Evolutionary conservation across 2,888 invertebrate genomes (phyloP), one percentile per base, ranked within the genome.

Genomic region (Tineola bisselliella): DNA sequence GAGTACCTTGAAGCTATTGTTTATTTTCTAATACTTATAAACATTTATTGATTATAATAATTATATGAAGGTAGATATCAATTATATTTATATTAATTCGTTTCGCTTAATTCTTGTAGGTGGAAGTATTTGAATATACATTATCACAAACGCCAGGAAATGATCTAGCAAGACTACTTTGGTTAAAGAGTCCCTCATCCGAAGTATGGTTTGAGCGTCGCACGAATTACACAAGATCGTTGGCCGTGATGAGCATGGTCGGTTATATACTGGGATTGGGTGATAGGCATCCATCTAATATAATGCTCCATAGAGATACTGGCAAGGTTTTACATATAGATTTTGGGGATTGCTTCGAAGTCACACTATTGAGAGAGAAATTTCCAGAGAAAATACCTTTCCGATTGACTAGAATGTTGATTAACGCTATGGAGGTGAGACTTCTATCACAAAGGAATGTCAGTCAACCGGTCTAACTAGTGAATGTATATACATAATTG

Each of bases 341-440:
- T 83, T 99, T 99, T 77, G 99, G 99, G 0, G 99, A 99, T 79
- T 99, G 99, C 76, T 99, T 99, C 81, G 99, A 99, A 87, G 98
- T 99, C 54, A 99, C 99, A 1, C 99, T 99, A 93, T 98, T 97
- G 0, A 90, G 99, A 44, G 99, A 99, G 74, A 99, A 99, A 77
- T 99, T 99, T 81, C 99, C 99, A 0, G 99, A 99, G 81, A 99
- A 98, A 81, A 99, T 99, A 69, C 99, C 99, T 0, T 99, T 99
- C 90, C 89, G 97, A 19, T 84, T 99, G 63, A 99, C 99, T 0
- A 89, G 99, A 66, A 99, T 99, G 99, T 87, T 99, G 15, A 98
- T 98, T 63, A 98, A 98, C 79, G 99, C 99, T 10, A 98, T 99
- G 98, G 98, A 99, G 89, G 87, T 87, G 64, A 69, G 66, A 25